phyloP scores from a whole-genome alignment of 2,113 vertebrate species.

The Microcebus murinus region DNA sequence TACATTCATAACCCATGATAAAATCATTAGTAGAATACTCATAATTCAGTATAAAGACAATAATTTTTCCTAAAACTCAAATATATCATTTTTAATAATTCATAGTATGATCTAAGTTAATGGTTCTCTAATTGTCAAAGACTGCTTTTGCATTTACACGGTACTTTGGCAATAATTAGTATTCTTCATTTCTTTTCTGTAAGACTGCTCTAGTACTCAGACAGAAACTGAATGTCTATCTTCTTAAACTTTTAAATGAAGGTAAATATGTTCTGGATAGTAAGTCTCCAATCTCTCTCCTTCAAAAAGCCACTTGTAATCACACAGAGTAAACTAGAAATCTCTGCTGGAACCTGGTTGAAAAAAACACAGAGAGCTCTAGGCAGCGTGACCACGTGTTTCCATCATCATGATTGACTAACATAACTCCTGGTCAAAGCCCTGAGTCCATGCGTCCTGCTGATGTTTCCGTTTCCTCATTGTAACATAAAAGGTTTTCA shows the following conservation, averaged over 20 bases:
- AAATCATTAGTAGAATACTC: background rate
- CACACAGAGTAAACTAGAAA: background rate
- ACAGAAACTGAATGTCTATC: background rate
- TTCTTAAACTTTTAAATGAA: background rate
- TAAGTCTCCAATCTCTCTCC: background rate
- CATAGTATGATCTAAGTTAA: background rate
- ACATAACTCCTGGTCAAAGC: background rate
- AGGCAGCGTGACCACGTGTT: accelerated
- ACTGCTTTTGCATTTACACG: background rate
- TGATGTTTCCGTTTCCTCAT: background rate
- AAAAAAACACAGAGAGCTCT: background rate
- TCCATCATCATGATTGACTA: background rate
- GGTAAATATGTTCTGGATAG: background rate
- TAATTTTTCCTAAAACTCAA: background rate
- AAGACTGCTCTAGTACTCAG: background rate
- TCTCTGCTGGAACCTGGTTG: background rate
- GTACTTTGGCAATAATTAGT: background rate
- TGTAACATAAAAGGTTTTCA: background rate
- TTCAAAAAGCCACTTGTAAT: background rate
- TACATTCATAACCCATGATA: background rate
- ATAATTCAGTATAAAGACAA: background rate
- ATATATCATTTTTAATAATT: background rate
- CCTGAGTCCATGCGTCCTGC: background rate
- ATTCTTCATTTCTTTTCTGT: background rate
- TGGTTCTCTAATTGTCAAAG: background rate